Conservation (phyloP, 1,140 invertebrate species). For the Papilio polytes region DNA sequence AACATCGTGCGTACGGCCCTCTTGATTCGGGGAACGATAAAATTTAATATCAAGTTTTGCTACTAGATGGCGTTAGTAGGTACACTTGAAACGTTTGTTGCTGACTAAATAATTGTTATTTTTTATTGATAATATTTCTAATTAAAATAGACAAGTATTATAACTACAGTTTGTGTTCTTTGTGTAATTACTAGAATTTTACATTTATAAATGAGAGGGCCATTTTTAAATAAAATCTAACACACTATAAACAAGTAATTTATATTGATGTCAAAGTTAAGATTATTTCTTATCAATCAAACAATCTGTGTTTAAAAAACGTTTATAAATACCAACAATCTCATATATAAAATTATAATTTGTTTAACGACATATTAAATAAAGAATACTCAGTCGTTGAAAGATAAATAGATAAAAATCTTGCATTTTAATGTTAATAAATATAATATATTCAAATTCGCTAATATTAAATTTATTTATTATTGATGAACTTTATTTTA, state of each 20-base stretch:
- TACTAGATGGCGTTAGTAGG: constrained; percentile 33
- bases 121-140: background rate
- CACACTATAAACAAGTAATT: background rate
- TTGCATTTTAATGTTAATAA: constrained; percentile 30
- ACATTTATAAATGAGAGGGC: background rate
- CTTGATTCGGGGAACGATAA: constrained; percentile 8
- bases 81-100: constrained; percentile 3
- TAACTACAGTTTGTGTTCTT: background rate
- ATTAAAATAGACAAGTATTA: too few relatives aligned
- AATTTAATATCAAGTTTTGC: background rate
- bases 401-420: constrained; percentile 36
- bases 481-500: constrained; percentile 1
- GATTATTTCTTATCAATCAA: background rate
- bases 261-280: background rate
- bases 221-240: too few relatives aligned
- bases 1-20: background rate
- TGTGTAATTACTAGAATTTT: background rate
- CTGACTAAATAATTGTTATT: too few relatives aligned
- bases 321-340: background rate
- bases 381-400: constrained; percentile 22
- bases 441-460: constrained; percentile 23
- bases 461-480: constrained; percentile 8
- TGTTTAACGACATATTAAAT: constrained; percentile 37
- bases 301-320: constrained; percentile 1
- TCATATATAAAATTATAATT: constrained; percentile 24